A percentile compares a stretch with the other conserved stretches of the same genome.
Conservation (phyloP, 1,140 invertebrate genomes). For the Calliopsis andreniformis region DNA sequence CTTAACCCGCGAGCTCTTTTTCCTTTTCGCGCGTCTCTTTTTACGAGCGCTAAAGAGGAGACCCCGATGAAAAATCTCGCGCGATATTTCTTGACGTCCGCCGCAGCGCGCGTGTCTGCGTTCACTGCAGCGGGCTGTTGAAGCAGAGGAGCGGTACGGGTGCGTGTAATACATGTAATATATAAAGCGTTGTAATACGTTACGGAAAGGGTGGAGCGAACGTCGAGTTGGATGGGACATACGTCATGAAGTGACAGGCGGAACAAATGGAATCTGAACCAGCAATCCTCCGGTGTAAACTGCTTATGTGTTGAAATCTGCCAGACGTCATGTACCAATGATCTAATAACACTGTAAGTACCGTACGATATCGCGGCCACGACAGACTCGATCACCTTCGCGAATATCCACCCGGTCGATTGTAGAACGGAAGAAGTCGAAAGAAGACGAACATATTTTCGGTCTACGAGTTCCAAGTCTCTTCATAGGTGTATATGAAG, state of each 20-base stretch:
- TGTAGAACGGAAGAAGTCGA: no score
- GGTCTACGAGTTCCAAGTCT: no score
- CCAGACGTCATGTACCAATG: conserved; percentile 69
- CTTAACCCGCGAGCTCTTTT: not conserved
- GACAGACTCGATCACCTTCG: not conserved
- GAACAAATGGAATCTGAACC: conserved; percentile 82
- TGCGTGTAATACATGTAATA: conserved; percentile 55
- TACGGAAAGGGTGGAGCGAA: conserved; percentile 67
- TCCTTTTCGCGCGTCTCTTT: no score
- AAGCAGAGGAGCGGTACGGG: conserved; percentile 1
- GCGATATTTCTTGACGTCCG: conserved; percentile 18
- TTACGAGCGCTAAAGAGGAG: not conserved
- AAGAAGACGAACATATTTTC: no score
- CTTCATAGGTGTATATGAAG: no score
- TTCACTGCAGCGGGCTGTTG: not conserved
- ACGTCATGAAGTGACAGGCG: conserved; percentile 80
- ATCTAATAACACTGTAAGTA: conserved; percentile 76
- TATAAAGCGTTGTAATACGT: conserved; percentile 72
- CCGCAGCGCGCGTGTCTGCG: not conserved
- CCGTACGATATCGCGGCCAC: not conserved
- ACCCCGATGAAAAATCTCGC: conserved; percentile 16
- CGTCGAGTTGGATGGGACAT: conserved; percentile 76
- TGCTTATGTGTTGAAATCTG: conserved; percentile 77
- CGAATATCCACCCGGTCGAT: no score
- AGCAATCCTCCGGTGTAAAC: conserved; percentile 80